A percentile compares a stretch with the other conserved stretches of the same genome.
These are phyloP conservation scores for Geodia barretti DNA, from an alignment of 37 sponge, comb jelly and placozoan genomes.

Conservation along the genomic window DNA sequence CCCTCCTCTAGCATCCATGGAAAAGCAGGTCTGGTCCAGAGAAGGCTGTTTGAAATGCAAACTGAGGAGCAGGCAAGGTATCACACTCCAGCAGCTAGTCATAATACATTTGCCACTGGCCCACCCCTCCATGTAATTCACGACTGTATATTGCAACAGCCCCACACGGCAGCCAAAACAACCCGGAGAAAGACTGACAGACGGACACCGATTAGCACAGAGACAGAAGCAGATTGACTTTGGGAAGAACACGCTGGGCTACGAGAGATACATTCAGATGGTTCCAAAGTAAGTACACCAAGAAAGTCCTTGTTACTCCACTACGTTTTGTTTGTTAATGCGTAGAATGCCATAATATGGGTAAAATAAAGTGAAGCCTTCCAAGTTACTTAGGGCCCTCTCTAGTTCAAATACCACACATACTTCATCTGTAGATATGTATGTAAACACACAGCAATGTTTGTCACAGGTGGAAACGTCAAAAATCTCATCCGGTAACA, in stretches of 20 bases:
- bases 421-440: not conserved
- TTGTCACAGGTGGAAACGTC: constrained; percentile 55
- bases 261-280: constrained; percentile 64
- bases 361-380: not conserved
- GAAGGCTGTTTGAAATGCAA: constrained; percentile 12
- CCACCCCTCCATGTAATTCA: too few relatives aligned
- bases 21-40: not conserved
- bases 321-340: not conserved
- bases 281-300: constrained; percentile 69
- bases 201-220: constrained; percentile 62
- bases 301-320: not conserved
- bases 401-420: not conserved
- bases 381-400: not conserved
- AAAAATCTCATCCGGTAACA: constrained; percentile 62
- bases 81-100: not conserved
- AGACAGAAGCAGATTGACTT: constrained; percentile 92
- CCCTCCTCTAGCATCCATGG: not conserved
- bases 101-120: too few relatives aligned
- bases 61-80: not conserved
- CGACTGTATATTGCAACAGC: too few relatives aligned
- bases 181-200: constrained; percentile 22
- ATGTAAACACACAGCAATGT: not conserved
- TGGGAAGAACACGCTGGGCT: constrained; percentile 93
- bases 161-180: too few relatives aligned
- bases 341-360: too few relatives aligned